Percentiles rank a stretch among this genome's conserved stretches.
Conservation (phyloP, 2,113 vertebrate species). For the Dipodomys stephensi region DNA sequence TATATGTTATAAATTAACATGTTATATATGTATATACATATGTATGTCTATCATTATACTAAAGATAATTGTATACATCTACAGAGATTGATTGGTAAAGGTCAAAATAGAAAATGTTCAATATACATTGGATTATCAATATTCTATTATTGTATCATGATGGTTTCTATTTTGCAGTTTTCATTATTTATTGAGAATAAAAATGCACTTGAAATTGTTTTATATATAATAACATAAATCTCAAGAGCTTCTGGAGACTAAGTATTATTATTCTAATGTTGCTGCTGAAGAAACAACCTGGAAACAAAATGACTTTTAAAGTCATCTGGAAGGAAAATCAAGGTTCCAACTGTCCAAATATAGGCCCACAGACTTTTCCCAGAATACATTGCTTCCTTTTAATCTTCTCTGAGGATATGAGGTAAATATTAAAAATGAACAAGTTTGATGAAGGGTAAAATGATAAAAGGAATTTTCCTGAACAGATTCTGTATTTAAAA, state of each 20-base stretch:
- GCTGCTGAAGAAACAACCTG: not conserved
- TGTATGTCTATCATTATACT: not conserved
- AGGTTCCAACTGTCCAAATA: not conserved
- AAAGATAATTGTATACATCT: not conserved
- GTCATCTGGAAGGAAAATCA: not conserved
- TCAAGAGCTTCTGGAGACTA: not conserved
- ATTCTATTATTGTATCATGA: not conserved
- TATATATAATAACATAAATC: not conserved
- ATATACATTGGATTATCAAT: not conserved
- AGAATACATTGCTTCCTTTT: not conserved
- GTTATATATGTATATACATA: not conserved
- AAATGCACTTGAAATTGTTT: not conserved
- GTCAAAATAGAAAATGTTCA: not conserved
- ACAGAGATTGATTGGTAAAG: not conserved
- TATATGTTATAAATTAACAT: too few relatives aligned
- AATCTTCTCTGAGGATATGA: slow-evolving; percentile 5
- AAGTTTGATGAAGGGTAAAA: not conserved
- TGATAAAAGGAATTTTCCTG: not conserved
- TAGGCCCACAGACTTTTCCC: not conserved
- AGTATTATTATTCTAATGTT: not conserved
- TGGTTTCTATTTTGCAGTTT: not conserved
- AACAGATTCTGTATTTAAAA: not conserved
- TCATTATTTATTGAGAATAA: not conserved
- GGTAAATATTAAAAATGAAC: slow-evolving; percentile 17
- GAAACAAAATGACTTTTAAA: not conserved